Conservation (phyloP, 2,888 invertebrate species). For the Ormyrus rosae region DNA sequence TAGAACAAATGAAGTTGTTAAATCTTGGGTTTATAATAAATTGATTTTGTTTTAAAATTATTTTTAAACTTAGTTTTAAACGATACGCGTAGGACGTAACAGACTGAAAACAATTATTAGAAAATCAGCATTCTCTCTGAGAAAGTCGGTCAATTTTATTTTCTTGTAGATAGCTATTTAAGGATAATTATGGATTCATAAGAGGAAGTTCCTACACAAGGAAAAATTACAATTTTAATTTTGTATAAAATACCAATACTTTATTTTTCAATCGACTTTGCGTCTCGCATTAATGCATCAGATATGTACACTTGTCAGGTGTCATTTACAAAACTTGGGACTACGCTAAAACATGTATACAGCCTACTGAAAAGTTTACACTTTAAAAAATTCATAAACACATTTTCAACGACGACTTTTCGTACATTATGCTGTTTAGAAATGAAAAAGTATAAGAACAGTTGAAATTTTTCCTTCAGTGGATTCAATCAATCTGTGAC, state of each 20-base stretch:
- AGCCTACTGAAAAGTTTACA: slow-evolving; percentile 53
- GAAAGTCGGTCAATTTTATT: no score
- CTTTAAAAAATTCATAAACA: slow-evolving; percentile 61
- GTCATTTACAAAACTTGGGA: slow-evolving; percentile 66
- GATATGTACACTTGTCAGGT: slow-evolving; percentile 56
- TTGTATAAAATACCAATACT: slow-evolving; percentile 74
- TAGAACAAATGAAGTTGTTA: no score
- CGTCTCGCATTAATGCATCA: slow-evolving; percentile 47
- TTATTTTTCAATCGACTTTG: slow-evolving; percentile 64
- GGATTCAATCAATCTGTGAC: slow-evolving; percentile 39
- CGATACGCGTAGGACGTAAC: background rate
- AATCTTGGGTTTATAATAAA: no score
- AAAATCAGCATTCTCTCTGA: no score
- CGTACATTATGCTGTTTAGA: slow-evolving; percentile 15
- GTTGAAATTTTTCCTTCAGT: slow-evolving; percentile 55
- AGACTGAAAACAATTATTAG: no score
- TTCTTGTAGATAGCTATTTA: no score
- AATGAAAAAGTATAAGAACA: slow-evolving; percentile 56
- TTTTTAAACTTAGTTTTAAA: slow-evolving; percentile 1
- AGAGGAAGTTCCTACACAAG: background rate
- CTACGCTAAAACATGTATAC: slow-evolving; percentile 64
- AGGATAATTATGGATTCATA: no score
- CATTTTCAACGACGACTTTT: slow-evolving; percentile 56
- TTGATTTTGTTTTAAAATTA: background rate
- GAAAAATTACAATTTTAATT: slow-evolving; percentile 39